Conservation (phyloP, 1,140 invertebrate species). For the Ridgeia piscesae region DNA sequence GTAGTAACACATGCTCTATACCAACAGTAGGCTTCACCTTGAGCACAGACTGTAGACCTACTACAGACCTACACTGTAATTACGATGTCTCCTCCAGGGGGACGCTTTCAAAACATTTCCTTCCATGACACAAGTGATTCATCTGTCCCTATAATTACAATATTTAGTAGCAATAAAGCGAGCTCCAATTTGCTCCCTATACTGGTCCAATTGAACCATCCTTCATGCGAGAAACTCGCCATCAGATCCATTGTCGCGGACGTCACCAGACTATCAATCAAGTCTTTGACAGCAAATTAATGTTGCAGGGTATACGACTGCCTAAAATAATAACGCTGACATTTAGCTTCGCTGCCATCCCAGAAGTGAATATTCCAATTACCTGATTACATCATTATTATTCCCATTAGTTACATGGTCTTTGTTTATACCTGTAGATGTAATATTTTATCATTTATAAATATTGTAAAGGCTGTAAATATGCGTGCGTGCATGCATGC, state of each 20-base stretch:
- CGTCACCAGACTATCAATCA: not conserved
- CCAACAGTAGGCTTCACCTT: not conserved
- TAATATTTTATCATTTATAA: too few species aligned
- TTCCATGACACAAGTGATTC: not conserved
- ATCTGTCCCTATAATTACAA: not conserved
- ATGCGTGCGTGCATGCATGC: too few species aligned
- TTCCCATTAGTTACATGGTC: too few species aligned
- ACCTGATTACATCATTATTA: not conserved
- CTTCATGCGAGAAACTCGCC: not conserved
- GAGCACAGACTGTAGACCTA: not conserved
- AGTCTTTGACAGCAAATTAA: not conserved
- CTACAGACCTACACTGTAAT: not conserved
- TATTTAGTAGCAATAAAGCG: constrained; percentile 1
- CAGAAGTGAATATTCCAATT: not conserved
- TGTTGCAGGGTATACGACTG: not conserved
- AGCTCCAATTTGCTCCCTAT: not conserved
- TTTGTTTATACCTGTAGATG: too few species aligned
- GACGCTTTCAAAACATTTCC: not conserved
- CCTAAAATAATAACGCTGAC: not conserved
- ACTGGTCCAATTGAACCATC: not conserved
- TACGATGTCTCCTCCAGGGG: not conserved
- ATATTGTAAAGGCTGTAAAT: too few species aligned
- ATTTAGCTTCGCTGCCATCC: not conserved
- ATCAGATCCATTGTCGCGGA: not conserved
- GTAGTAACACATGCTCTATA: not conserved